Conservation (phyloP, 2,888 invertebrate genomes). For the Pammene fasciana region DNA sequence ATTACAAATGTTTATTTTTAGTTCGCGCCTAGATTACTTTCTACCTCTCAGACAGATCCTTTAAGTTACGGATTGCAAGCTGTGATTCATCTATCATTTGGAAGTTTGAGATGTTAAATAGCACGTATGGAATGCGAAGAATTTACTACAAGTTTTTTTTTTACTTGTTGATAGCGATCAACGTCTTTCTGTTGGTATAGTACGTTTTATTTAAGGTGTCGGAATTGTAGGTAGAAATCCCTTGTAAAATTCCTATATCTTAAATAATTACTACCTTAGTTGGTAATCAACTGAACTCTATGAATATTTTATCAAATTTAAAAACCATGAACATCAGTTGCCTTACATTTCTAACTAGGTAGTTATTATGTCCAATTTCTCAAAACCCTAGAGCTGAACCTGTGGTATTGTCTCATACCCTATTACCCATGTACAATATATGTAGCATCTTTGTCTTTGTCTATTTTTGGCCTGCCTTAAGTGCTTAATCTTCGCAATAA, state of each 20-base stretch:
- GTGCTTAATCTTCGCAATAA: slow-evolving; percentile 29
- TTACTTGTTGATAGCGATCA: too few species aligned
- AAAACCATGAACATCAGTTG: too few species aligned
- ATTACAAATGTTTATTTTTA: slow-evolving; percentile 55
- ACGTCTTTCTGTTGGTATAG: too few species aligned
- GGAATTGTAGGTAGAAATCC: too few species aligned
- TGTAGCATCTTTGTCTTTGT: not conserved
- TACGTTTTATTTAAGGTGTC: too few species aligned
- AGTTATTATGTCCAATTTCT: too few species aligned
- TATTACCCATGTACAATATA: too few species aligned
- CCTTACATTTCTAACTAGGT: too few species aligned
- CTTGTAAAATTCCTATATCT: too few species aligned
- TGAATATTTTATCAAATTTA: too few species aligned
- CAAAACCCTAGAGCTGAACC: not conserved
- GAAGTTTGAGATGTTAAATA: not conserved
- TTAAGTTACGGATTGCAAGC: not conserved
- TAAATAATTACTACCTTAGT: too few species aligned
- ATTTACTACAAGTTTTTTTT: not conserved
- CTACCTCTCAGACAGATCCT: slow-evolving; percentile 11
- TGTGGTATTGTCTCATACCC: not conserved
- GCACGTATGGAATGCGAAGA: not conserved
- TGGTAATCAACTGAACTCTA: too few species aligned
- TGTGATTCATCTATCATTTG: not conserved
- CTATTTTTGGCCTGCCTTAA: slow-evolving; percentile 18
- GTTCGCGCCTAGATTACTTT: slow-evolving; percentile 36